These are phyloP conservation scores for Nephotettix cincticeps DNA, from an alignment of 1,140 invertebrate genomes.

Conservation along the genomic window DNA sequence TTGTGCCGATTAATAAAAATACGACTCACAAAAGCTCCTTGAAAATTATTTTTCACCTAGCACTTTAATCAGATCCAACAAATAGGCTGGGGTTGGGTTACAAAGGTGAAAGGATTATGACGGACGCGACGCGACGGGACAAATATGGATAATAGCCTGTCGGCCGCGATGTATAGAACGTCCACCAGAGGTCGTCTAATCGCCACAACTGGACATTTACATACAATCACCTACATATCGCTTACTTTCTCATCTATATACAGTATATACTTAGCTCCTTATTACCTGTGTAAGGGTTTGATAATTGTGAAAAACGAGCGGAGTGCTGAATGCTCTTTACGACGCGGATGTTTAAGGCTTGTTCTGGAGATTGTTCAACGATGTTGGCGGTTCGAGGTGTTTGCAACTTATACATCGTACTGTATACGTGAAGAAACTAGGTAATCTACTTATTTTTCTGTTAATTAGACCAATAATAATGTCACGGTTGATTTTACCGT, in stretches of 20 bases:
- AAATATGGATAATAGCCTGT: conserved; percentile 9
- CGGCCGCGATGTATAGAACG: too few species aligned
- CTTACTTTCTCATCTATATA: conserved; percentile 7
- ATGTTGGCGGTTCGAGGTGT: too few species aligned
- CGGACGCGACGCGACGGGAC: not conserved
- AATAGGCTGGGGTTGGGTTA: not conserved
- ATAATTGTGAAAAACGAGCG: conserved; percentile 19
- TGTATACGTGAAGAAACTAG: too few species aligned
- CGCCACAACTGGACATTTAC: conserved; percentile 1
- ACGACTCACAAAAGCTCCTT: too few species aligned
- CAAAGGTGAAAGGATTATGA: not conserved
- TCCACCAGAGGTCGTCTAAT: not conserved
- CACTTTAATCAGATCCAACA: too few species aligned
- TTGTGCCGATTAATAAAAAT: too few species aligned
- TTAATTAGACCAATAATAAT: too few species aligned
- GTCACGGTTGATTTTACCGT: too few species aligned
- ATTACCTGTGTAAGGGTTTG: conserved; percentile 19
- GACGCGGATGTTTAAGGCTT: not conserved
- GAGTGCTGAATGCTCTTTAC: not conserved
- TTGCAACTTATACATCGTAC: too few species aligned
- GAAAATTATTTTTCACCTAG: too few species aligned
- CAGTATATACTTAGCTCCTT: not conserved
- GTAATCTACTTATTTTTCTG: too few species aligned
- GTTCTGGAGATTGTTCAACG: too few species aligned
- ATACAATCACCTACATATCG: conserved; percentile 23